phyloP scores from a whole-genome alignment of 1,140 invertebrate genomes.

The Diachasma alloeum region DNA sequence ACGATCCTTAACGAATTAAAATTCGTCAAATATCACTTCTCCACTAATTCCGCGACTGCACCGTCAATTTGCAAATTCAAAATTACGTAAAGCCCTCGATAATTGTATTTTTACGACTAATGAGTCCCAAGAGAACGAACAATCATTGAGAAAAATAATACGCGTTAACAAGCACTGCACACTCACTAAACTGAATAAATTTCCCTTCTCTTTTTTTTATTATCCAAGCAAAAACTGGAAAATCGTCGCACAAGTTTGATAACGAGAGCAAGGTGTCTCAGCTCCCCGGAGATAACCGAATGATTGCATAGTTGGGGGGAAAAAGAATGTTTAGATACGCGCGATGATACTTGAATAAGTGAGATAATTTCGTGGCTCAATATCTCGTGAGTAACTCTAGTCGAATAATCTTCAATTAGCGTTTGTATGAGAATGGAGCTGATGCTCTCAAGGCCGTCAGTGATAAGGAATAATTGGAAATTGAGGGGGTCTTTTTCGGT shows the following conservation, averaged over 20 bases:
- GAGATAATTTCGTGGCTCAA: not conserved
- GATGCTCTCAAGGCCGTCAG: not conserved
- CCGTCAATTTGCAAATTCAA: too few relatives aligned
- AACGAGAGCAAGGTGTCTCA: not conserved
- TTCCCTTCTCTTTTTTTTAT: not conserved
- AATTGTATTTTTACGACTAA: too few relatives aligned
- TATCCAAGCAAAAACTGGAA: not conserved
- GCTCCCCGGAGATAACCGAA: not conserved
- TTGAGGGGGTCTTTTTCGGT: not conserved
- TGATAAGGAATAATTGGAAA: not conserved
- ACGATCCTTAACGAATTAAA: too few relatives aligned
- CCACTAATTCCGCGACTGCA: too few relatives aligned
- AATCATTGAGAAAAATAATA: not conserved
- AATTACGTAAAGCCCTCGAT: too few relatives aligned
- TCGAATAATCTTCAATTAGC: conserved; percentile 4
- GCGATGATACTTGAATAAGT: not conserved
- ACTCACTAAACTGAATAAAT: not conserved
- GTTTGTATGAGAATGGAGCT: not conserved
- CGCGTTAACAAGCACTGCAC: not conserved
- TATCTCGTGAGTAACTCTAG: not conserved
- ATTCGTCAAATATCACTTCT: too few relatives aligned
- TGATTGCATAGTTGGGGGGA: not conserved
- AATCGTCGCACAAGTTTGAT: not conserved
- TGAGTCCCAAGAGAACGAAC: not conserved
- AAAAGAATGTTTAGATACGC: not conserved